A percentile compares a stretch with the other conserved stretches of the same genome.
Evolutionary conservation across 2,113 vertebrate genomes (phyloP).

Genomic region (Syngnathus floridae): DNA sequence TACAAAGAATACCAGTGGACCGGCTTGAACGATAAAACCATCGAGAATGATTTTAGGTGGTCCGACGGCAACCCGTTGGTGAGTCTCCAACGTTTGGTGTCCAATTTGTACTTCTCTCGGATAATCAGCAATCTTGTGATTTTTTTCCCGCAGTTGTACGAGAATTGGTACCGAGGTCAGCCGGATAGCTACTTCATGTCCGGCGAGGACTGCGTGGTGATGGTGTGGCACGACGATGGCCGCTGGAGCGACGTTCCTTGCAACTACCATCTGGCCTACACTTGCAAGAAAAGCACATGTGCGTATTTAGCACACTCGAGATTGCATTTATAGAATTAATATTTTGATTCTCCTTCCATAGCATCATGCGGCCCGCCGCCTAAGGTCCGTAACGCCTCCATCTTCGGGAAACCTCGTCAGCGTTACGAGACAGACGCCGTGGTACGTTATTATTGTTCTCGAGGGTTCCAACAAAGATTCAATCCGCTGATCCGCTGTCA

Average conservation of each 20-base stretch:
- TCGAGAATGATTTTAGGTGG: conserved; percentile 92
- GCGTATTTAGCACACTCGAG: conserved; percentile 19
- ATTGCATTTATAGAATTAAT: background rate
- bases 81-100: conserved; percentile 42
- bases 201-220: conserved; percentile 93
- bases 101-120: background rate
- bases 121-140: background rate
- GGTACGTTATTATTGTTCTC: conserved; percentile 77
- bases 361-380: conserved; percentile 82
- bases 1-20: conserved; percentile 95
- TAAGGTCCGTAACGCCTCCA: conserved; percentile 65
- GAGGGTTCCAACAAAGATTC: conserved; percentile 75
- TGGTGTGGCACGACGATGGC: conserved; percentile 88
- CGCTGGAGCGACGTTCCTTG: conserved; percentile 95
- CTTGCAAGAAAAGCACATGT: conserved; percentile 87
- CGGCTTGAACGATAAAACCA: conserved; percentile 86
- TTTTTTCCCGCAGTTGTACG: conserved; percentile 76
- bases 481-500: conserved; percentile 80
- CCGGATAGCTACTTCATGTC: conserved; percentile 96
- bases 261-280: conserved; percentile 94
- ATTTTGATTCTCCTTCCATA: conserved; percentile 27
- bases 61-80: conserved; percentile 90
- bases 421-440: conserved; percentile 76
- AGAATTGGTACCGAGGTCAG: conserved; percentile 91
- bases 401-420: conserved; percentile 73